Evolutionary conservation across 2,113 vertebrate species (phyloP).

Genomic region (Pituophis catenifer): DNA sequence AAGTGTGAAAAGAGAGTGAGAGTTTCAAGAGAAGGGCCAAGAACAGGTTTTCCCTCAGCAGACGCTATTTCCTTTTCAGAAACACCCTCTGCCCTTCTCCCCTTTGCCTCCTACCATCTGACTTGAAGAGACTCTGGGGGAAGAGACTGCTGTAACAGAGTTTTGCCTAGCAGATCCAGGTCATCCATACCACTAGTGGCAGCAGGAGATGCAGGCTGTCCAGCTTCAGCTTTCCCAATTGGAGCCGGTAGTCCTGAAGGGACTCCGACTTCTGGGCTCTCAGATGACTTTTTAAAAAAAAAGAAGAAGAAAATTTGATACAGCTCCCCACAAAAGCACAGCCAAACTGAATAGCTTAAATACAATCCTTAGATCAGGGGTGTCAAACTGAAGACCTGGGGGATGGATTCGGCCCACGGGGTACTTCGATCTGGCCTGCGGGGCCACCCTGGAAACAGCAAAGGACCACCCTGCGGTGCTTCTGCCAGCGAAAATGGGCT

Average conservation of each 20-base stretch:
- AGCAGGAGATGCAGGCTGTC: slow-evolving; percentile 35
- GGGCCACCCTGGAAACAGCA: too few relatives aligned
- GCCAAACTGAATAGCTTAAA: neutral
- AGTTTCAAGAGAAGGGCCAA: neutral
- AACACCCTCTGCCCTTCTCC: fast-evolving
- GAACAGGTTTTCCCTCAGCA: neutral
- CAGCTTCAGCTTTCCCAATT: slow-evolving; percentile 56
- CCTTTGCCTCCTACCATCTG: slow-evolving; percentile 80
- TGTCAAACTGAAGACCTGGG: too few relatives aligned
- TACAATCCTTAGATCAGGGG: neutral
- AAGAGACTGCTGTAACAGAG: slow-evolving; percentile 88
- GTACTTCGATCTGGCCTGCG: too few relatives aligned
- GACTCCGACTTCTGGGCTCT: slow-evolving; percentile 64
- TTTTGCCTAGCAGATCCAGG: slow-evolving; percentile 90
- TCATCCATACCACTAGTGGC: slow-evolving; percentile 82
- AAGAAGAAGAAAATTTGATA: neutral
- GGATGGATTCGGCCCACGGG: too few relatives aligned
- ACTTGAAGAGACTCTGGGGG: slow-evolving; percentile 90
- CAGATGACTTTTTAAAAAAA: slow-evolving; percentile 71
- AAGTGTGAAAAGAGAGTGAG: neutral
- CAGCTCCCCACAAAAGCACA: neutral
- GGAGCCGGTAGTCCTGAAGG: slow-evolving; percentile 37
- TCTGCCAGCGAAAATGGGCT: too few relatives aligned
- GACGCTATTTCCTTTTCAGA: neutral
- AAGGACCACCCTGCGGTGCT: too few relatives aligned